Conservation (phyloP, 1,140 invertebrate genomes). For the Drosophila miranda region DNA sequence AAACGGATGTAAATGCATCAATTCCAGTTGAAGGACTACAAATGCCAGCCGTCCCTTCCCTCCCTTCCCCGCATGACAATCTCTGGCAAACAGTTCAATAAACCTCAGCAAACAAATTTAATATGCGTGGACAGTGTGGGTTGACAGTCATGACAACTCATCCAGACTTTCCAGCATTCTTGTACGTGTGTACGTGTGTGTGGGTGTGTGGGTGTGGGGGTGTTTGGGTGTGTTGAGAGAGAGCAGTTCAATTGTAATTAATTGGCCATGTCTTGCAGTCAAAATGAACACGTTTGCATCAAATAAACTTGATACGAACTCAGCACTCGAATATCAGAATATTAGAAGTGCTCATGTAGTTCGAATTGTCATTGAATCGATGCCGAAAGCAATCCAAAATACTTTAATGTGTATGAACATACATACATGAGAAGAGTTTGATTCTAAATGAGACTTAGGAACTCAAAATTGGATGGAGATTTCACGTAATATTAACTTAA, state of each 20-base stretch:
- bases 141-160: slow-evolving; percentile 20
- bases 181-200: neutral
- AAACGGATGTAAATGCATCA: slow-evolving; percentile 79
- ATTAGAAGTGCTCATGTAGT: too few relatives aligned
- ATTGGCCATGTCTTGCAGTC: slow-evolving; percentile 60
- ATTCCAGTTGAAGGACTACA: slow-evolving; percentile 55
- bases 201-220: too few relatives aligned
- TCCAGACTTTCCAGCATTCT: slow-evolving; percentile 2
- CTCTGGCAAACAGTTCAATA: slow-evolving; percentile 66
- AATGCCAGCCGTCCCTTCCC: slow-evolving; percentile 1
- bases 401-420: too few relatives aligned
- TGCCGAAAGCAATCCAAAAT: too few relatives aligned
- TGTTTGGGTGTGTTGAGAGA: neutral
- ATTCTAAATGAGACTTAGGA: too few relatives aligned
- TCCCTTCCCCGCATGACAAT: slow-evolving; percentile 1
- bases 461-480: too few relatives aligned
- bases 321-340: too few relatives aligned
- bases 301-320: slow-evolving; percentile 3
- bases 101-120: slow-evolving; percentile 67
- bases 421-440: too few relatives aligned
- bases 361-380: too few relatives aligned
- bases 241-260: slow-evolving; percentile 55
- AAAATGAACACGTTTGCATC: slow-evolving; percentile 60
- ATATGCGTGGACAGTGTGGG: slow-evolving; percentile 57
- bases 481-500: too few relatives aligned